Percentiles rank a stretch among this genome's conserved stretches.
Conservation (phyloP, 2,113 vertebrate species). For the Girardinichthys multiradiatus region DNA sequence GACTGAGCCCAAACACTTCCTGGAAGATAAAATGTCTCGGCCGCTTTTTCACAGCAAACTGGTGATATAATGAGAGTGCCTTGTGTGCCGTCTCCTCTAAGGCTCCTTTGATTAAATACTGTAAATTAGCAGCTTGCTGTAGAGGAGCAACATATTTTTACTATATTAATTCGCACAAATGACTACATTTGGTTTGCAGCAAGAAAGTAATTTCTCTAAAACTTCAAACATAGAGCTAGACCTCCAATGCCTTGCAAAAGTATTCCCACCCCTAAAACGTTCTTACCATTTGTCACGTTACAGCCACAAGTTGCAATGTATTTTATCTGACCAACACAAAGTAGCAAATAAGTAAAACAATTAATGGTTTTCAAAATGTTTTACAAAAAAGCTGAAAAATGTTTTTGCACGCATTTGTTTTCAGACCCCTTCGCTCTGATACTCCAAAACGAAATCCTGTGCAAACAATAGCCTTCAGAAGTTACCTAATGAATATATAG, state of each 20-base stretch:
- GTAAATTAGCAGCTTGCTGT: slow-evolving; percentile 5
- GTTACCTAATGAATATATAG: too few species aligned
- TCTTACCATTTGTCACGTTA: too few species aligned
- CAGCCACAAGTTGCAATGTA: not conserved
- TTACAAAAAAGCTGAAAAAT: too few species aligned
- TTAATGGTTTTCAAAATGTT: too few species aligned
- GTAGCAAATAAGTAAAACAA: not conserved
- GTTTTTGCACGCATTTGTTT: too few species aligned
- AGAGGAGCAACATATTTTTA: slow-evolving; percentile 19
- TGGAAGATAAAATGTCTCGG: slow-evolving; percentile 39
- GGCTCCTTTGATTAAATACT: slow-evolving; percentile 54
- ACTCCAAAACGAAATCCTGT: too few species aligned
- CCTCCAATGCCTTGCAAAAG: too few species aligned
- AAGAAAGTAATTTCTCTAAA: not conserved
- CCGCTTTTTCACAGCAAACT: slow-evolving; percentile 12
- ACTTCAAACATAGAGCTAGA: not conserved
- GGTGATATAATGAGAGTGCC: slow-evolving; percentile 46
- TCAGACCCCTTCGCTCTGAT: too few species aligned
- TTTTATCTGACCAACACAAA: not conserved
- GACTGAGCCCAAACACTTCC: slow-evolving; percentile 38
- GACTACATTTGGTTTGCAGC: slow-evolving; percentile 6
- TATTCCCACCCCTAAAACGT: too few species aligned
- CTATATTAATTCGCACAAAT: slow-evolving; percentile 25
- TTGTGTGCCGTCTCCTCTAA: slow-evolving; percentile 30
- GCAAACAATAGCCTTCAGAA: too few species aligned